Percentiles rank a stretch among this genome's conserved stretches.
Evolutionary conservation across 2,797 vertebrate species (phyloP).

Genomic region (Platyrinchus mystaceus): DNA sequence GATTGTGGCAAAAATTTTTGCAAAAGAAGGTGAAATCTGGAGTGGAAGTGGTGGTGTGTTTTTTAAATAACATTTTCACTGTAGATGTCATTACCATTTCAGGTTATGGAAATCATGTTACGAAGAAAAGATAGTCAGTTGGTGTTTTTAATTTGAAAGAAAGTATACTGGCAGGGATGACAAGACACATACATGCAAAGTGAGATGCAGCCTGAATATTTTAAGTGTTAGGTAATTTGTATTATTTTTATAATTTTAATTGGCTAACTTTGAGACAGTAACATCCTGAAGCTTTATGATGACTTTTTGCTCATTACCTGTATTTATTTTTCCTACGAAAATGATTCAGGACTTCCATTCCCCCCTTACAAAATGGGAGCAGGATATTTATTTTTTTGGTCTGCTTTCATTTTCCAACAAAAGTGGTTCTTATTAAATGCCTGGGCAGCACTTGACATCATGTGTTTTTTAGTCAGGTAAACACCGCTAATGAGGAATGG

Average conservation of each 20-base stretch:
- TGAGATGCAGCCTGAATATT: neutral
- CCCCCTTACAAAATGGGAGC: neutral
- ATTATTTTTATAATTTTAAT: neutral
- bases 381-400: neutral
- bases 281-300: neutral
- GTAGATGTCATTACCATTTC: neutral
- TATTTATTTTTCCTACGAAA: neutral
- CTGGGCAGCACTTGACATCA: neutral
- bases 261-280: neutral
- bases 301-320: neutral
- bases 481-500: neutral
- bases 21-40: neutral
- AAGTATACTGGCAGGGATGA: neutral
- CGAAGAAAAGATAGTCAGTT: neutral
- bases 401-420: neutral
- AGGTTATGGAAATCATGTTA: neutral
- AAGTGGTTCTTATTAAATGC: neutral
- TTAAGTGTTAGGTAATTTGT: neutral
- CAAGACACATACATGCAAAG: neutral
- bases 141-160: neutral
- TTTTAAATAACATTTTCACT: neutral
- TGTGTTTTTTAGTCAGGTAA: neutral
- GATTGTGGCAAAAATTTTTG: neutral
- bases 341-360: neutral
- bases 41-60: neutral